Evolutionary conservation across 1,140 invertebrate genomes (phyloP).

Genomic region (Stratiolaelaps scimitus): DNA sequence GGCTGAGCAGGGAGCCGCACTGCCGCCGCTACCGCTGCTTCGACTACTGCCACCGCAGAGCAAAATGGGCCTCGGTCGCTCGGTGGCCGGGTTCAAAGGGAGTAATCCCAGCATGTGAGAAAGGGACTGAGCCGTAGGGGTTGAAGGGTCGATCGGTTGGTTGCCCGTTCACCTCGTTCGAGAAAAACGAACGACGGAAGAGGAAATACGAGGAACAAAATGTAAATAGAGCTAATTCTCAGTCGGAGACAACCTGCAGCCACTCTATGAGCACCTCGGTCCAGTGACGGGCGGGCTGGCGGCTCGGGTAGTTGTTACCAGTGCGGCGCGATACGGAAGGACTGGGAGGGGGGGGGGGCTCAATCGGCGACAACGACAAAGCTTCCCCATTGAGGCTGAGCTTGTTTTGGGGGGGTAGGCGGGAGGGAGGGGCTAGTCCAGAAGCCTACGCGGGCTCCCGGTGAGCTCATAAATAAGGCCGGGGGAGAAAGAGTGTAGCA

Average conservation of each 20-base stretch:
- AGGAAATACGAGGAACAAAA: constrained; percentile 19
- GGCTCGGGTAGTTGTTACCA: too few species aligned
- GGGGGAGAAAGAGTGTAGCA: background rate
- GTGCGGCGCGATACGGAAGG: too few species aligned
- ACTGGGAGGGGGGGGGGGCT: too few species aligned
- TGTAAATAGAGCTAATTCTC: constrained; percentile 29
- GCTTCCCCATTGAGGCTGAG: too few species aligned
- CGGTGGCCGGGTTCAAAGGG: constrained; percentile 24
- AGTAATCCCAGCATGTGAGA: constrained; percentile 1
- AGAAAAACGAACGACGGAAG: constrained; percentile 3
- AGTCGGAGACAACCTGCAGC: background rate
- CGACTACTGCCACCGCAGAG: background rate
- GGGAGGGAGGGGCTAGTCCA: background rate
- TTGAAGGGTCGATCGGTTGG: too few species aligned
- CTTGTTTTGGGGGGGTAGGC: too few species aligned
- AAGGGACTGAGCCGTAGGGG: too few species aligned
- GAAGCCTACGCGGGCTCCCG: constrained; percentile 11
- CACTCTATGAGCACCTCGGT: constrained; percentile 1
- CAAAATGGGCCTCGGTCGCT: background rate
- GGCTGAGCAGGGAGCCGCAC: too few species aligned
- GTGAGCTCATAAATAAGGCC: constrained; percentile 28
- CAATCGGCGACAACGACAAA: too few species aligned
- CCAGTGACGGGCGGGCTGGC: too few species aligned
- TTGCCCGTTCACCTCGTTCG: too few species aligned
- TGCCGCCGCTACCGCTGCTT: too few species aligned